A percentile compares a stretch with the other conserved stretches of the same genome.
phyloP scores from a whole-genome alignment of 2,113 vertebrate genomes.

The Tychaedon coryphoeus region DNA sequence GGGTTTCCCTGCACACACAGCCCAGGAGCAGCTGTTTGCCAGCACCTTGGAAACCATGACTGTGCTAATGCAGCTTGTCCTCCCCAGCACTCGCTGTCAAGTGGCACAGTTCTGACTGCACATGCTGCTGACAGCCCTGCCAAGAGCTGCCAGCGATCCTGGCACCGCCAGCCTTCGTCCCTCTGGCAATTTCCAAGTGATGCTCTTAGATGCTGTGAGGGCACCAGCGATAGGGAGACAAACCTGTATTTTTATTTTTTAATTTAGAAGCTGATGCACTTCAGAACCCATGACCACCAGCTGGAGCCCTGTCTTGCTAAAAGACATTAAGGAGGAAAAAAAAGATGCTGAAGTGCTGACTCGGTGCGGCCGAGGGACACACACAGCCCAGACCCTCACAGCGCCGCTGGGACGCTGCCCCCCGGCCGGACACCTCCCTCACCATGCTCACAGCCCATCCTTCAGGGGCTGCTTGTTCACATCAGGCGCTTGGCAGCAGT shows the following conservation, averaged over 20 bases:
- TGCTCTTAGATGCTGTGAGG: accelerated
- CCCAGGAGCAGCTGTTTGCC: neutral
- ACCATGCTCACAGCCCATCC: accelerated
- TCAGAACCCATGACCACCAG: neutral
- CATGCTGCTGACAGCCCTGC: neutral
- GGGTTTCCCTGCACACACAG: neutral
- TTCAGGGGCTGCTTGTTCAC: neutral
- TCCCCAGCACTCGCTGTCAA: neutral
- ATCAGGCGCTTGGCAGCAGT: neutral
- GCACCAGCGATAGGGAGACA: neutral
- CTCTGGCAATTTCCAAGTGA: neutral
- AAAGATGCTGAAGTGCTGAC: neutral
- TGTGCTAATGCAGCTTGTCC: neutral
- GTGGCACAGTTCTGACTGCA: neutral
- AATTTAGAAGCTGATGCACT: neutral
- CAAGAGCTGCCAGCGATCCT: neutral
- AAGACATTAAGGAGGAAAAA: neutral
- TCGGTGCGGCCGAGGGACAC: neutral
- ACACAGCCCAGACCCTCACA: neutral
- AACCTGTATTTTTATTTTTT: neutral
- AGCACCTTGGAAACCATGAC: neutral
- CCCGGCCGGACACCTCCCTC: neutral
- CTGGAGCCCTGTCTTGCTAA: neutral
- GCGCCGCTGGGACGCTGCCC: neutral
- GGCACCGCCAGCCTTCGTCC: neutral